A percentile compares a stretch with the other conserved stretches of the same genome.
Conservation (phyloP, 1,140 invertebrate genomes). For the Ectropis grisescens region DNA sequence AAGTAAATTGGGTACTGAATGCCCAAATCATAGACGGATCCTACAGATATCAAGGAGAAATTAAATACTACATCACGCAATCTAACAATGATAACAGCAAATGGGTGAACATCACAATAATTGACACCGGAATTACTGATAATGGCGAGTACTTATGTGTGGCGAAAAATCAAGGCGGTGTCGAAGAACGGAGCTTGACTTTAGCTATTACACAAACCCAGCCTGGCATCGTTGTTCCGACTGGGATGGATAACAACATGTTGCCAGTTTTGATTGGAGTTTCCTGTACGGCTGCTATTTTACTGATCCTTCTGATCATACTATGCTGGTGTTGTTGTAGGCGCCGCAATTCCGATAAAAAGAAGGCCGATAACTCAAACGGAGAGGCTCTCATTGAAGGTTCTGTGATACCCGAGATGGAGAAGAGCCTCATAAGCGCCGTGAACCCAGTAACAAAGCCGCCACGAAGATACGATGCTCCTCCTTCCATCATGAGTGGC, state of each 20-base stretch:
- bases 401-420: slow-evolving; percentile 77
- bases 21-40: slow-evolving; percentile 71
- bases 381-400: slow-evolving; percentile 73
- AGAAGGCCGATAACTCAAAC: slow-evolving; percentile 72
- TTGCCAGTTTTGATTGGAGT: slow-evolving; percentile 68
- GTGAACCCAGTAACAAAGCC: slow-evolving; percentile 87
- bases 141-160: slow-evolving; percentile 91
- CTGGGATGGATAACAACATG: slow-evolving; percentile 59
- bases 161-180: slow-evolving; percentile 87
- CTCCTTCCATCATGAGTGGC: slow-evolving; percentile 75
- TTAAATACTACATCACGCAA: slow-evolving; percentile 43
- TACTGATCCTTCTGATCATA: slow-evolving; percentile 74
- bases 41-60: slow-evolving; percentile 69
- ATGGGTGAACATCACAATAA: slow-evolving; percentile 86
- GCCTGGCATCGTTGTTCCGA: slow-evolving; percentile 54
- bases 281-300: slow-evolving; percentile 67
- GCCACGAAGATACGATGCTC: slow-evolving; percentile 78
- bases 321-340: slow-evolving; percentile 79
- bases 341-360: slow-evolving; percentile 63
- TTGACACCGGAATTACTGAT: slow-evolving; percentile 79
- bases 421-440: slow-evolving; percentile 83
- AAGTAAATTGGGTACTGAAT: slow-evolving; percentile 82
- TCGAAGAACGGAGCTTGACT: slow-evolving; percentile 80
- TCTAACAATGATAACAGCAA: slow-evolving; percentile 51
- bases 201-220: slow-evolving; percentile 70